A percentile compares a stretch with the other conserved stretches of the same genome.
phyloP scores from a whole-genome alignment of 2,888 invertebrate species.

The Monopis laevigella region DNA sequence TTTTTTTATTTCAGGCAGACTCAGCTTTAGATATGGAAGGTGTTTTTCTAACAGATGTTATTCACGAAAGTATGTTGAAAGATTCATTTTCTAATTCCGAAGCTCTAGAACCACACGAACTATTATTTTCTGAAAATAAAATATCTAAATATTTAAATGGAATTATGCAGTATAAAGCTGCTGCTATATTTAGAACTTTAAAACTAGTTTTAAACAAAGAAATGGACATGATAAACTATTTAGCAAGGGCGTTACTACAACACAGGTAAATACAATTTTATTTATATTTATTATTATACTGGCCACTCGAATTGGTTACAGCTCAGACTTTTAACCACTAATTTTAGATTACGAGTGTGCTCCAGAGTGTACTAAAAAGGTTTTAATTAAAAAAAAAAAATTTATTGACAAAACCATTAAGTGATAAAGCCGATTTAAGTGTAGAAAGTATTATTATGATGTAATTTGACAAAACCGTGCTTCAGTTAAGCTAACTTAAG shows the following conservation, averaged over 20 bases:
- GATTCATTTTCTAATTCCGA: conserved; percentile 31
- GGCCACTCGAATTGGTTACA: too few species aligned
- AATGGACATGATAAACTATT: conserved; percentile 31
- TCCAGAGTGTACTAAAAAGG: too few species aligned
- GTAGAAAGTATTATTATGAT: too few species aligned
- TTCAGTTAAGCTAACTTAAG: too few species aligned
- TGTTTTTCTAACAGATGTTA: conserved; percentile 44
- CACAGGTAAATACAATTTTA: conserved; percentile 34
- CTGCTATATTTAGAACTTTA: conserved; percentile 42
- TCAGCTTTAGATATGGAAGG: conserved; percentile 36
- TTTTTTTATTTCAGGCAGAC: conserved; percentile 33
- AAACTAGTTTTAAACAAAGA: conserved; percentile 25
- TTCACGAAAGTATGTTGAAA: conserved; percentile 43
- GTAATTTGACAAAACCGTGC: too few species aligned
- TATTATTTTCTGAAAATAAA: conserved; percentile 30
- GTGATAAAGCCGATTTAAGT: too few species aligned
- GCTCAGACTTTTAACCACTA: too few species aligned
- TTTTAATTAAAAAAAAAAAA: too few species aligned
- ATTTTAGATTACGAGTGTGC: too few species aligned
- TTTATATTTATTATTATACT: too few species aligned
- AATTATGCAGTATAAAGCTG: conserved; percentile 38
- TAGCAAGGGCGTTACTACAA: conserved; percentile 31
- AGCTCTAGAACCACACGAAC: conserved; percentile 26
- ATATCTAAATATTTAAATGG: conserved; percentile 36
- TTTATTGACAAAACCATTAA: too few species aligned